phyloP scores from a whole-genome alignment of 2,113 vertebrate genomes.

The Pitta sordida region DNA sequence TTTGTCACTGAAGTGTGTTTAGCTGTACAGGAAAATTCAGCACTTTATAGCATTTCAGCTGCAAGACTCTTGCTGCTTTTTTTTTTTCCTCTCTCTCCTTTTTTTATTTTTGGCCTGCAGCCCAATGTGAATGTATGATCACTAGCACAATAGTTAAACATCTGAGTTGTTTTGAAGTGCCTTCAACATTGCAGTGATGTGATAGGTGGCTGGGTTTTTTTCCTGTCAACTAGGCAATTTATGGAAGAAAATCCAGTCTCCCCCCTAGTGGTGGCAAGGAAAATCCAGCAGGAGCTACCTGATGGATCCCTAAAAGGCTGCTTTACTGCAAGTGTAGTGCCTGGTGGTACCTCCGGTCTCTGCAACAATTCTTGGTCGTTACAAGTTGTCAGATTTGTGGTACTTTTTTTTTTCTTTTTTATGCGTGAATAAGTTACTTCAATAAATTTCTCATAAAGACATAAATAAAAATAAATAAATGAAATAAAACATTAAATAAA shows the following conservation, averaged over 20 bases:
- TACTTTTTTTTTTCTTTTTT: no score
- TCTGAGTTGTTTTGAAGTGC: constrained; percentile 80
- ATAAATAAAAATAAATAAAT: background rate
- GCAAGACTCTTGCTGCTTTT: constrained; percentile 62
- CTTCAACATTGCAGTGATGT: constrained; percentile 67
- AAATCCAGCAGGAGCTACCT: constrained; percentile 35
- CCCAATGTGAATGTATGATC: constrained; percentile 80
- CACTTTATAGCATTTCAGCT: constrained; percentile 72
- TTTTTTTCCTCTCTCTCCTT: background rate
- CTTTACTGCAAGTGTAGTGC: background rate
- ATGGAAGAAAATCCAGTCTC: constrained; percentile 51
- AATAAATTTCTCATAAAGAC: background rate
- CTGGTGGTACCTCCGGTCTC: background rate
- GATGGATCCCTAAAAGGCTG: background rate
- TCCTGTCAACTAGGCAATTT: constrained; percentile 42
- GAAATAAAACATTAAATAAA: background rate
- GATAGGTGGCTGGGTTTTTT: constrained; percentile 67
- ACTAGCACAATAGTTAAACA: constrained; percentile 81
- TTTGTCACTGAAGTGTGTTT: constrained; percentile 77
- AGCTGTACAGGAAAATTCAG: constrained; percentile 78
- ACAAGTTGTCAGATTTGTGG: background rate
- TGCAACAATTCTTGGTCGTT: background rate
- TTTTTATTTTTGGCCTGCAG: constrained; percentile 74
- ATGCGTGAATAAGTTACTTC: fast-evolving
- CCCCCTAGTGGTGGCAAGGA: constrained; percentile 70